A percentile compares a stretch with the other conserved stretches of the same genome.
These are phyloP conservation scores for Parasteatoda tepidariorum DNA, from an alignment of 1,140 invertebrate genomes.

Conservation along the genomic window DNA sequence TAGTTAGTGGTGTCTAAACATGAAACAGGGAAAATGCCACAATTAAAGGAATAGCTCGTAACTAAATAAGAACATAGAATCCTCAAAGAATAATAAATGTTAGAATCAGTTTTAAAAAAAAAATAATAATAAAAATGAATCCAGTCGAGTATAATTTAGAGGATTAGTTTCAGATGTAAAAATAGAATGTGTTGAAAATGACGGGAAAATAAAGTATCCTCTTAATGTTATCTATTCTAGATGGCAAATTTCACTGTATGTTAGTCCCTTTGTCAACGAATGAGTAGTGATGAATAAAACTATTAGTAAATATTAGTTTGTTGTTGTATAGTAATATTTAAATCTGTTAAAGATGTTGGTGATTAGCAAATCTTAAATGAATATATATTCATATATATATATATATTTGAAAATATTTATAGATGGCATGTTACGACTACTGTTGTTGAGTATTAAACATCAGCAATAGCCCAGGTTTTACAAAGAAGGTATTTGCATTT, in stretches of 20 bases:
- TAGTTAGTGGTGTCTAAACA: no score
- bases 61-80: constrained; percentile 47
- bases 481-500: no score
- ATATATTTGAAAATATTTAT: constrained; percentile 28
- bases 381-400: constrained; percentile 10
- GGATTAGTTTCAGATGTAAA: constrained; percentile 11
- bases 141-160: constrained; percentile 36
- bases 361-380: constrained; percentile 34
- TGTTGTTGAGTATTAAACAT: constrained; percentile 28
- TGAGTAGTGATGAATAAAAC: constrained; percentile 16
- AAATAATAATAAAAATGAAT: no score
- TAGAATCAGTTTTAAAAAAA: constrained; percentile 34
- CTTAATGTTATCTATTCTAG: constrained; percentile 47
- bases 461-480: constrained; percentile 7
- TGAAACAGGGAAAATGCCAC: no score
- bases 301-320: constrained; percentile 54
- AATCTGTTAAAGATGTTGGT: constrained; percentile 53
- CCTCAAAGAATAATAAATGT: constrained; percentile 42
- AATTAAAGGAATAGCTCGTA: no score
- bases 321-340: constrained; percentile 58
- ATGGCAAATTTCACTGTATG: constrained; percentile 41
- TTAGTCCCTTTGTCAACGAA: constrained; percentile 28
- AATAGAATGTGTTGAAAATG: constrained; percentile 40
- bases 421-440: constrained; percentile 47
- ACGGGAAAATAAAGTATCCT: constrained; percentile 11